Conservation (phyloP, 2,888 invertebrate species). For the Maniola hyperantus region DNA sequence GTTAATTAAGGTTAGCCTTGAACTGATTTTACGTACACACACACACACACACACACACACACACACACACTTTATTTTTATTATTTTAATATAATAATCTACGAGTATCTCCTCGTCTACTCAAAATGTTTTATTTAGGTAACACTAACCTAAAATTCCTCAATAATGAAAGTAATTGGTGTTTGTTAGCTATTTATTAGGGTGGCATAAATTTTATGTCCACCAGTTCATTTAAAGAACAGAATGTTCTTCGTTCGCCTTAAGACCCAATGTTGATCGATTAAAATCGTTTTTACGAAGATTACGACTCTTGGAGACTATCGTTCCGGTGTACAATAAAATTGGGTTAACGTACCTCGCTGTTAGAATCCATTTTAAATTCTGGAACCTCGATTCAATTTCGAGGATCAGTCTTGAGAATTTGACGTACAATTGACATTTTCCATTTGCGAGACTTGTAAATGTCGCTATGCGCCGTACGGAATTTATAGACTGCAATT, state of each 20-base stretch:
- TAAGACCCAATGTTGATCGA: background rate
- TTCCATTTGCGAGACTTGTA: constrained; percentile 45
- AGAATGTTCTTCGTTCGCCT: background rate
- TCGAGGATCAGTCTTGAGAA: constrained; percentile 59
- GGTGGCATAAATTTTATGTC: too few species aligned
- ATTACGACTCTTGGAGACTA: constrained; percentile 2
- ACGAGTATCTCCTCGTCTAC: too few species aligned
- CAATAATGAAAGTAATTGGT: too few species aligned
- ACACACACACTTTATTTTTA: too few species aligned
- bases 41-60: too few species aligned
- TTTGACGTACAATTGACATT: constrained; percentile 59
- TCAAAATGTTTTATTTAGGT: too few species aligned
- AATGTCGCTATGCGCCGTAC: constrained; percentile 12
- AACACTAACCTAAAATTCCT: too few species aligned
- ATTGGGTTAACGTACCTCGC: constrained; percentile 16
- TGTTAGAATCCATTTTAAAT: constrained; percentile 58
- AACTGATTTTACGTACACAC: too few species aligned
- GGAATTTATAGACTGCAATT: constrained; percentile 11
- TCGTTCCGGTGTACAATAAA: background rate
- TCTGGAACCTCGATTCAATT: constrained; percentile 62
- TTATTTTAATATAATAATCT: too few species aligned
- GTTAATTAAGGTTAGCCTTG: too few species aligned
- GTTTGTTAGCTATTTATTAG: too few species aligned
- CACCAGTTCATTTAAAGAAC: too few species aligned
- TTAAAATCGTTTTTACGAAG: constrained; percentile 1